Base-by-base conservation (phyloP, 2,113 vertebrate genomes). In the Bucco capensis region DNA sequence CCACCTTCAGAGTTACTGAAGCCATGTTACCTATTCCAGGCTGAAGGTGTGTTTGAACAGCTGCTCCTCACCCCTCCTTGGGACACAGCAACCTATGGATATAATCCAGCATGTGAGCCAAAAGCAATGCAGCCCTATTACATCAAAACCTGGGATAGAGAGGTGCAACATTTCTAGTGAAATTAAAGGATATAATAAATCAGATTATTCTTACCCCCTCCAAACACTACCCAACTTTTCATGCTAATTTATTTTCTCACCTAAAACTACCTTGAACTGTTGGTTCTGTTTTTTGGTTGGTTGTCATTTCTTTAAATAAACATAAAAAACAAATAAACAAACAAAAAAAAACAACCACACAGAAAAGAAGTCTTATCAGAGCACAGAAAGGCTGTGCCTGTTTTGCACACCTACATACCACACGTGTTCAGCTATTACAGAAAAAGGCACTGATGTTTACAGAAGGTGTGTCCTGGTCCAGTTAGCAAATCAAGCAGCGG, bases 61-160 rank as follows among this genome's bases (percentile, higher is more conserved):
- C 27, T 2, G 1, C 24, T 72, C 35, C 35, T 85, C 19, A 33
- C 2, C 8, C 15, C 24, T 62, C n/a, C 31, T 27, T 40, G 5
- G 3, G 14, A 15, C 13, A 72, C 5, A 9, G 9, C 31, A 86
- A 62, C 15, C n/a, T 21, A n/a, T 3, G 16, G n/a, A 42, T 38
- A 78, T 86, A 84, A 89, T 27, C 25, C 54, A 64, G 31, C 2
- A 0, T 0, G 0, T 0, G 0, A 85, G 24, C 11, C 44, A 84
- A 67, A 87, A 78, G n/a, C 1, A 4, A 44, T 1, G 1, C 14
- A 58, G 44, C 10, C 8, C 38, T 64, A 28, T 28, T 53, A 33
- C 28, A 31, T 30, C 35, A 72, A 94, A 72, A n/a, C 21, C 57
- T 5, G 3, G 18, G 11, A 56, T 33, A 49, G 0, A 23, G 11